Base-by-base conservation (phyloP, 2,113 vertebrate species). In the Illadopsis cleaveri region DNA sequence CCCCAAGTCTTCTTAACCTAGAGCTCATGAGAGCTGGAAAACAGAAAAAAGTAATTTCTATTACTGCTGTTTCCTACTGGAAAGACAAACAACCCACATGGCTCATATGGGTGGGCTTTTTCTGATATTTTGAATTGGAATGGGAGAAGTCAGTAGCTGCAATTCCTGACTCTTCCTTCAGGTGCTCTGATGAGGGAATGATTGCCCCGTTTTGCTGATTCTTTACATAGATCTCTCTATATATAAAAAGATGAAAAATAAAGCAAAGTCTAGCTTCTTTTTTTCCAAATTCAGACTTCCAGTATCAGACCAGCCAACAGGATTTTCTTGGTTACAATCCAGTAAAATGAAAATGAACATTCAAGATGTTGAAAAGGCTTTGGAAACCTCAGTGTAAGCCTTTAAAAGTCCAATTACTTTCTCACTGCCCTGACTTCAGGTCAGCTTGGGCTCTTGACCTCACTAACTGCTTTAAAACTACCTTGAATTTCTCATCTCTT, bases 381-480 rank as follows among this genome's bases (percentile, higher is more conserved):
- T 82, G 94, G 82, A 96, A 92, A 88, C 89, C 53, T 92, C 94
- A 76, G 70, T 48, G 54, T 51, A 65, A 88, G 54, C 73, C 73
- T 81, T 96, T 79, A 78, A 73, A 90, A 84, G 79, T 73, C 81
- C 61, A 69, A 84, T 89, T 97, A 61, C 84, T 76, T 87, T 88
- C 75, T 90, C 38, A 47, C 50, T 85, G 82, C 56, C 35, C 27
- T 86, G 72, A 96, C 76, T 90, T 89, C 60, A 83, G 84, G 62
- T 95, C 95, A 88, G 27, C 79, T 77, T 95, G 83, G 84, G 50
- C 86, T 93, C 91, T 91, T 93, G 92, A 80, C 92, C 94, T 94
- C 89, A 82, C 61, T 62, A 77, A 90, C 64, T 69, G 82, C 86
- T 57, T 92, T 54, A 90, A 70, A 92, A 92, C 70, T 80, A 72